Evolutionary conservation across 2,797 vertebrate genomes (phyloP).

Genomic region (Bufotes viridis): DNA sequence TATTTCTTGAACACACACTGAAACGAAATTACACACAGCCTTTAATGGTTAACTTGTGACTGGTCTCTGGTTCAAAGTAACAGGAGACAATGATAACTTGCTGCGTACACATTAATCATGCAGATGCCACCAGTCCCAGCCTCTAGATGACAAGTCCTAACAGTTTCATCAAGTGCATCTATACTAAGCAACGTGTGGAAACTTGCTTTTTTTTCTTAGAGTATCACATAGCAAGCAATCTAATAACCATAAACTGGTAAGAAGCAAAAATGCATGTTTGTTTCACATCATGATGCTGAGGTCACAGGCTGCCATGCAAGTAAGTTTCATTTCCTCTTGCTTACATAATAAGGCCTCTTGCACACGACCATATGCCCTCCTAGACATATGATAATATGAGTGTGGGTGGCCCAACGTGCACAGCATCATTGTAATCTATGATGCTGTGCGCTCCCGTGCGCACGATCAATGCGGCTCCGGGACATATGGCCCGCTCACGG

Average conservation of each 20-base stretch:
- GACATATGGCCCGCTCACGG: no score
- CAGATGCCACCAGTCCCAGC: constrained; percentile 41
- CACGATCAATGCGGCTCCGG: no score
- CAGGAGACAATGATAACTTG: constrained; percentile 26
- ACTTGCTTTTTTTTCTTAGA: constrained; percentile 27
- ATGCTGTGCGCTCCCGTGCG: no score
- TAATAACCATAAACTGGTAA: constrained; percentile 11
- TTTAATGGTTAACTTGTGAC: neutral
- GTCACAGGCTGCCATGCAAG: neutral
- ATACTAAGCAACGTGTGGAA: constrained; percentile 47
- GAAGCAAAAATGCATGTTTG: neutral
- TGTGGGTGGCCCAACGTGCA: no score
- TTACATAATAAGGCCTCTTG: neutral
- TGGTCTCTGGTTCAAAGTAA: constrained; percentile 24
- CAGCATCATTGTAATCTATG: no score
- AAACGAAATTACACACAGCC: neutral
- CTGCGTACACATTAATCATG: constrained; percentile 41
- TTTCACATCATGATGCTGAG: neutral
- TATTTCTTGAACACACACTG: no score
- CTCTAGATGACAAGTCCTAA: constrained; percentile 45
- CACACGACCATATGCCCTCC: no score
- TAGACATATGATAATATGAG: no score
- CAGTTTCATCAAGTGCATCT: constrained; percentile 29
- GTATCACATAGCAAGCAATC: constrained; percentile 31
- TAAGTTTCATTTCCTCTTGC: neutral